Evolutionary conservation across 2,113 vertebrate genomes (phyloP).

Genomic region (Callionymus lyra): DNA sequence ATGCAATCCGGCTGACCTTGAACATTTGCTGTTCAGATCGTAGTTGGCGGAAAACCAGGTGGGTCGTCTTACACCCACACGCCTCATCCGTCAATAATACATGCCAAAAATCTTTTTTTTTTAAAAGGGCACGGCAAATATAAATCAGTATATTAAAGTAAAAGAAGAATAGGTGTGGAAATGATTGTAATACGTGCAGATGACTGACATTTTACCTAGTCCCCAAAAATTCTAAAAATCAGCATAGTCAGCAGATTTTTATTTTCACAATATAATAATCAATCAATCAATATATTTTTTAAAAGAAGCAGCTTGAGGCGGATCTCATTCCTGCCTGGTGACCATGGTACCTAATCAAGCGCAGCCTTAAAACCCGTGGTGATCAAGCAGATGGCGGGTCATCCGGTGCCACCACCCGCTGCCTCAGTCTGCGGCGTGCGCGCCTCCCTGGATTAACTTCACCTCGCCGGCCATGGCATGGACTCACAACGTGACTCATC

Average conservation of each 20-base stretch:
- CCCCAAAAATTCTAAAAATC: no score
- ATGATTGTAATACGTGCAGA: no score
- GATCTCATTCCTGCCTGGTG: conserved; percentile 24
- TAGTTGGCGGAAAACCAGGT: conserved; percentile 5
- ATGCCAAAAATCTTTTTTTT: conserved; percentile 20
- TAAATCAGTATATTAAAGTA: no score
- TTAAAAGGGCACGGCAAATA: no score
- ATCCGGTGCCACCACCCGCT: conserved; percentile 42
- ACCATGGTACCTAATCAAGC: conserved; percentile 26
- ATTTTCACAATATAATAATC: no score
- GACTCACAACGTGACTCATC: no score
- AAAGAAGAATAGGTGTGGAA: no score
- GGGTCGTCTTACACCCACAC: conserved; percentile 29
- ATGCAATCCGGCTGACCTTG: conserved; percentile 31
- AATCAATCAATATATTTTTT: no score
- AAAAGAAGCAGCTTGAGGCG: no score
- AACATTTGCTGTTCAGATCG: conserved; percentile 13
- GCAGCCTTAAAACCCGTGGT: conserved; percentile 16
- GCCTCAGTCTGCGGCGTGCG: conserved; percentile 23
- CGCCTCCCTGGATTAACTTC: background rate
- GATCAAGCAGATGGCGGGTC: conserved; percentile 53
- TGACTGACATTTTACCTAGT: no score
- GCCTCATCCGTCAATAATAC: conserved; percentile 32
- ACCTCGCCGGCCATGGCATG: no score
- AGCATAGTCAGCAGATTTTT: no score